Percentiles rank a stretch among this genome's conserved stretches.
phyloP scores from a whole-genome alignment of 2,797 vertebrate species.

The Sylvia borin region DNA sequence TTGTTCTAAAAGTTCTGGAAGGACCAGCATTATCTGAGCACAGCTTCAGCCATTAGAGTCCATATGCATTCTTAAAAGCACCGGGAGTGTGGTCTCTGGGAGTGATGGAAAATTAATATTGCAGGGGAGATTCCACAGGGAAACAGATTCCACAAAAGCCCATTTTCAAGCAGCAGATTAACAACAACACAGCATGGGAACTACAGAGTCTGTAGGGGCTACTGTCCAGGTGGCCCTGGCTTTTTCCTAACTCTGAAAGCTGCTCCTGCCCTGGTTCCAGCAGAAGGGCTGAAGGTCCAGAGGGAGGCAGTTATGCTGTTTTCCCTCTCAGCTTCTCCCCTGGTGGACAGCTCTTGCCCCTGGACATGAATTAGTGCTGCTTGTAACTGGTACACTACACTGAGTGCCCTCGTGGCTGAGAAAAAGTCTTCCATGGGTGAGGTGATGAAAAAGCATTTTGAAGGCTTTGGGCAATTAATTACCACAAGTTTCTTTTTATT shows the following conservation, averaged over 20 bases:
- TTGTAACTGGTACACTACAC: not conserved
- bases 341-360: not conserved
- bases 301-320: not conserved
- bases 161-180: not conserved
- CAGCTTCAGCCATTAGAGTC: not conserved
- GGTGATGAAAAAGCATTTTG: not conserved
- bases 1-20: not conserved
- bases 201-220: not conserved
- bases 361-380: not conserved
- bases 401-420: not conserved
- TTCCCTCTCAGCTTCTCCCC: not conserved
- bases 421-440: not conserved
- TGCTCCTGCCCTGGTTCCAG: not conserved
- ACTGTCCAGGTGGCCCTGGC: not conserved
- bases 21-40: not conserved
- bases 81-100: not conserved
- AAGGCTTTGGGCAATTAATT: not conserved
- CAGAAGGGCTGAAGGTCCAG: not conserved
- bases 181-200: fast-evolving
- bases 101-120: not conserved
- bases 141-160: not conserved
- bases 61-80: not conserved
- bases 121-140: not conserved
- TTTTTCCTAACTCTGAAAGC: not conserved
- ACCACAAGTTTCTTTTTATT: not conserved